These are phyloP conservation scores for Hemiprocne comata DNA, from an alignment of 2,113 vertebrate species.

Conservation along the genomic window DNA sequence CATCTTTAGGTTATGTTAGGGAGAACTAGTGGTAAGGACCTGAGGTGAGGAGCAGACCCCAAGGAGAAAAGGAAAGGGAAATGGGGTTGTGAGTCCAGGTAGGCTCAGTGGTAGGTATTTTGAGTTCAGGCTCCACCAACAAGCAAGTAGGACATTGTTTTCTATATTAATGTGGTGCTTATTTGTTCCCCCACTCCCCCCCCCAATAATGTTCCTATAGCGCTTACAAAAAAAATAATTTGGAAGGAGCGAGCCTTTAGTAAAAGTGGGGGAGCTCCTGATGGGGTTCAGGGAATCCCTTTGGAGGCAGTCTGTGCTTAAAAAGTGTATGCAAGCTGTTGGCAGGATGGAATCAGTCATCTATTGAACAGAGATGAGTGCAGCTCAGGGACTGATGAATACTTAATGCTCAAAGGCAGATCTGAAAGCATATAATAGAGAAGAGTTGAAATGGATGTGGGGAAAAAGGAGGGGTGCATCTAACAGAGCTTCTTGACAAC, in stretches of 20 bases:
- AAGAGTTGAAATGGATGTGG: not conserved
- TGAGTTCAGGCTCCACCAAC: not conserved
- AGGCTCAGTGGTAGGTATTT: not conserved
- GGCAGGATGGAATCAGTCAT: not conserved
- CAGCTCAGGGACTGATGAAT: not conserved
- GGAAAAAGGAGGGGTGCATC: not conserved
- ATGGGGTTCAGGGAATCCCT: not conserved
- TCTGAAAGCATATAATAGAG: not conserved
- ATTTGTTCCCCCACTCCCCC: not conserved
- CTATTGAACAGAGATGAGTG: too few species aligned
- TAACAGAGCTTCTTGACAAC: not conserved
- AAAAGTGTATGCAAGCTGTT: not conserved
- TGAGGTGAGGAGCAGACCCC: not conserved
- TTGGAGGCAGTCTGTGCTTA: not conserved
- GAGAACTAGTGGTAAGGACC: not conserved
- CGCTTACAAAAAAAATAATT: not conserved
- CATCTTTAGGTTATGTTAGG: not conserved
- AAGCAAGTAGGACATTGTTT: not conserved
- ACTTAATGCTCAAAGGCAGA: not conserved
- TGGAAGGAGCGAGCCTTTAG: not conserved
- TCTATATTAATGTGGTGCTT: not conserved
- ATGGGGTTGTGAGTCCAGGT: not conserved
- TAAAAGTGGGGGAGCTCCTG: not conserved
- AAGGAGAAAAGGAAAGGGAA: not conserved
- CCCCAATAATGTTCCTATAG: not conserved